phyloP scores from a whole-genome alignment of 2,797 vertebrate genomes.

The Furcifer pardalis region DNA sequence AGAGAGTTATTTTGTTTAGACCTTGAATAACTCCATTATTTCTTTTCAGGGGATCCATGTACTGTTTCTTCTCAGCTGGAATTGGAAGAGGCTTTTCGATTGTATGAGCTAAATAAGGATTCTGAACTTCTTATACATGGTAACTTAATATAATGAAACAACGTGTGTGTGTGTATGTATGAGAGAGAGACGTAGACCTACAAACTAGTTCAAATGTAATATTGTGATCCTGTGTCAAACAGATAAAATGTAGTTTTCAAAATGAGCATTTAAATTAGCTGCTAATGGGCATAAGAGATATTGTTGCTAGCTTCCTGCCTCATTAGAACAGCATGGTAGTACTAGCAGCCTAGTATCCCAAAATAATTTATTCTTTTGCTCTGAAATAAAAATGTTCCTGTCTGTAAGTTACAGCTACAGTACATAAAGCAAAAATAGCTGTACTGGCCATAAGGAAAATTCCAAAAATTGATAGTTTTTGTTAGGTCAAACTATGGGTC shows the following conservation, averaged over 20 bases:
- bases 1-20: background rate
- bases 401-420: background rate
- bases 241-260: background rate
- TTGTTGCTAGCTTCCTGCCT: background rate
- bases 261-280: background rate
- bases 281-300: background rate
- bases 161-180: background rate
- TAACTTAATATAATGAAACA: constrained; percentile 54
- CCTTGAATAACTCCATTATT: background rate
- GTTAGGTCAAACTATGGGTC: background rate
- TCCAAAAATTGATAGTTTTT: background rate
- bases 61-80: constrained; percentile 98
- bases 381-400: background rate
- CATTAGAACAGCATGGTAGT: background rate
- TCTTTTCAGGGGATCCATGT: constrained; percentile 91
- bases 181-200: background rate
- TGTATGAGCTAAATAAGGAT: constrained; percentile 98
- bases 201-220: background rate
- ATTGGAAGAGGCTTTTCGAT: constrained; percentile 94
- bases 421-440: background rate
- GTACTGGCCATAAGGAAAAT: background rate
- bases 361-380: background rate
- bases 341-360: background rate
- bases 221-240: background rate
- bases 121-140: constrained; percentile 98